Conservation (phyloP, 1,140 invertebrate species). For the Caenorhabditis elegans region DNA sequence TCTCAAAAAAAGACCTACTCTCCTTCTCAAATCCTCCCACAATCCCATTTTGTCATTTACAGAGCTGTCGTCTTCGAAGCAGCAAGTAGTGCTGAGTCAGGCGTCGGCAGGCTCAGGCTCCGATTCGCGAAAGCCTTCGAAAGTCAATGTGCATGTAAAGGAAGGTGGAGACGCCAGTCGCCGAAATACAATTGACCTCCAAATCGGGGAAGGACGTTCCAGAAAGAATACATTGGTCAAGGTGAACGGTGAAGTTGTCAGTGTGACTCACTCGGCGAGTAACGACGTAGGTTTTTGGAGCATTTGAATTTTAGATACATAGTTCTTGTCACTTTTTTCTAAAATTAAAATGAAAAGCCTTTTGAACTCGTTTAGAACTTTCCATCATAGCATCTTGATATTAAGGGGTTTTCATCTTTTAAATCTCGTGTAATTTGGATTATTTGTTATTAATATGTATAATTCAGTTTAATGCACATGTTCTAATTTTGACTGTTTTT, state of each 20-base stretch:
- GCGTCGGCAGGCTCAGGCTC: slow-evolving; percentile 23
- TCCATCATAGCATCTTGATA: no score
- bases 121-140: slow-evolving; percentile 24
- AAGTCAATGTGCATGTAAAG: slow-evolving; percentile 18
- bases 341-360: no score
- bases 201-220: slow-evolving; percentile 32
- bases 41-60: neutral
- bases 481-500: neutral
- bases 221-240: slow-evolving; percentile 40
- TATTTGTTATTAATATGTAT: no score
- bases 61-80: slow-evolving; percentile 28
- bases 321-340: no score
- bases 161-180: slow-evolving; percentile 10
- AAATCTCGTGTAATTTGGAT: no score
- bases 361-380: no score
- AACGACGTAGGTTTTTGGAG: neutral
- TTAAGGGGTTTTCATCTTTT: no score
- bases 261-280: slow-evolving; percentile 1
- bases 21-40: no score
- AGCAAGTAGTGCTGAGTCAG: slow-evolving; percentile 27
- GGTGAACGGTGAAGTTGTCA: slow-evolving; percentile 45
- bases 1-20: no score
- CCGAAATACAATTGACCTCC: slow-evolving; percentile 41
- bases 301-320: no score
- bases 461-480: no score